Base-by-base conservation (phyloP, 2,888 invertebrate species). In the Ectemnius lituratus region DNA sequence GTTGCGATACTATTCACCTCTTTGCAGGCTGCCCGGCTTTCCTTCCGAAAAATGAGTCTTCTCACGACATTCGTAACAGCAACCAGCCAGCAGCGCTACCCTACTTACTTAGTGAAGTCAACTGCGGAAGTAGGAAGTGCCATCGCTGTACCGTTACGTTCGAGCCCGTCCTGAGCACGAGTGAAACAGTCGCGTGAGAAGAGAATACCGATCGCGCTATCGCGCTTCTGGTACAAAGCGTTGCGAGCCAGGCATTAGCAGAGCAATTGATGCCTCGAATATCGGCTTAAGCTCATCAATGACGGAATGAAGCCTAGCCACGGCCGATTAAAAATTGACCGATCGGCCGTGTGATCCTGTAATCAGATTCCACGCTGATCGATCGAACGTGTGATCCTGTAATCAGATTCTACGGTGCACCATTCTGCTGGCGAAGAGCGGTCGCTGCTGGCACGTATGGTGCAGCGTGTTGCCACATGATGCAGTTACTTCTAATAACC, bases 1-100 rank as follows among this genome's bases (percentile, higher is more conserved):
- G 88, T 88, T 88, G 88, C 88, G 87, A 88, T 88, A 86, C 88
- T 88, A 88, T 88, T 88, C 88, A 87, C 88, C 88, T 88, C 85
- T 84, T 84, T 84, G 79, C 78, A 80, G 72, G 75, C 79, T 78
- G 70, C 75, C 82, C 81, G 57, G 78, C 73, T 67, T 67, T 66
- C 67, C 47, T 63, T 67, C 75, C 74, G 52, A 37, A 37, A 37
- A 37, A 37, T 37, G 60, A 56, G 67, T 61, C 45, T 59, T 57
- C 71, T 58, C 57, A 57, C 59, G 49, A 67, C 62, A 49, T 45
- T 65, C 46, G 52, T 61, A 37, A n/a, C 57, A 23, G 23, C 23
- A 23, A 58, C 61, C 37, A 37, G 63, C 47, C 67, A 70, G 65
- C 58, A 73, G 37, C 0, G 11, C 37, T 37, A 47, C 56, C 23